Base-by-base conservation (phyloP, 2,797 vertebrate species). In the Taeniopygia guttata region DNA sequence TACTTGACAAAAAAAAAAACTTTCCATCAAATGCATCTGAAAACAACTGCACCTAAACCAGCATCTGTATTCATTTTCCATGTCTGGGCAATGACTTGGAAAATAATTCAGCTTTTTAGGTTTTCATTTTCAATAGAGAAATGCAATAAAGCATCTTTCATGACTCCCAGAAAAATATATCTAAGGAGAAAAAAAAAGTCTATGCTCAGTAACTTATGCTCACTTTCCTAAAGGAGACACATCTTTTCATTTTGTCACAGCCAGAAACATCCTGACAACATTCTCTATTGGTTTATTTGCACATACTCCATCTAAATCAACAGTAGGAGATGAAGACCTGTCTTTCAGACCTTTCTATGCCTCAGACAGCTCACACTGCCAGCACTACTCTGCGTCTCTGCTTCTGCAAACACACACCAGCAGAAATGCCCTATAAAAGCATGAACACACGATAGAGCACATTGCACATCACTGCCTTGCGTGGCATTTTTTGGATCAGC, bases 381-480 rank as follows among this genome's bases (percentile, higher is more conserved):
- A 58, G 46, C 63, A 45, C 29, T 40, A 43, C 7, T 3, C 3
- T 2, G 4, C 54, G 27, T 9, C 26, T 49, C 43, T 69, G 46
- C 56, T 64, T 59, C 78, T 38, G 62, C 58, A 32, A 73, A 73
- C 5, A 45, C 36, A 32, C 15, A 19, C 7, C 14, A 16, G 38
- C 52, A 80, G 25, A 70, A 86, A 58, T 1, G 9, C 30, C 19
- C 21, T 52, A 36, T 14, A 26, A 67, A 56, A 52, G 18, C 29
- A 49, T 0, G 0, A 56, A 58, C 15, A 14, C 7, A 12, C 1
- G 0, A 1, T 0, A 26, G 22, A 83, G 22, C 29, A n/a, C 8
- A 2, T 25, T 36, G 12, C 19, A n/a, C 27, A 38, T 55, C 36
- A 22, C n/a, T 19, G 27, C 60, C 36, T 32, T 23, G 36, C 13